Evolutionary conservation across 2,888 invertebrate genomes (phyloP), one percentile per base, ranked within the genome.

Genomic region (Xanthostigma xanthostigma): DNA sequence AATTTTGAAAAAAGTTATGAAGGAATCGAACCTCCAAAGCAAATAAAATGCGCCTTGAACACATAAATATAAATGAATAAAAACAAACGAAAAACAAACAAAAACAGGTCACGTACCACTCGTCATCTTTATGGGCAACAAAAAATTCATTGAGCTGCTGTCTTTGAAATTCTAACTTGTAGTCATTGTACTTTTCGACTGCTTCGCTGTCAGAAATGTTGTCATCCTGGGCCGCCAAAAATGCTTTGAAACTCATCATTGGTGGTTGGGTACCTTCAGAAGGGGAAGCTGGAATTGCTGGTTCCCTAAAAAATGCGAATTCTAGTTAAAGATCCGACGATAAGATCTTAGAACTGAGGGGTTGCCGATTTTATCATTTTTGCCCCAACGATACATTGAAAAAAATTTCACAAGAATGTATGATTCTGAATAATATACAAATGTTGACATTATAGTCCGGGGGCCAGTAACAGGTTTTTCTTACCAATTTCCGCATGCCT

Each of bases 141-240:
- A 98, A 98, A 73, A 98, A 98, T 66, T 97, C 95, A 70, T 94
- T 94, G 49, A 97, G 78, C 66, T 97, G 97, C 64, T 94, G 93
- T 47, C 92, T 77, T 60, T 89, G 86, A 68, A 96, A 98, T 61
- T 98, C 97, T 60, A 91, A 72, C 70, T 98, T 98, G 72, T 98
- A 98, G 63, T 97, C 96, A 68, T 93, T 94, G 71, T 97, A 98
- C 64, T 95, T 95, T 61, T 84, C 81, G 55, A 97, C 83, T 3
- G 95, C 94, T 64, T 96, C 96, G 55, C 94, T 92, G 58, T 96
- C 96, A 37, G 95, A 94, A 58, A 98, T 96, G 54, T 88, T 85
- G 68, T 98, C 98, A 67, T 98, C 97, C 66, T 96, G 95, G 11
- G 93, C 90, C 36, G 86, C 87, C 50, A 98, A 74, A 68, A 95